Conservation (phyloP, 2,888 invertebrate genomes). For the Amphiduros pacificus region DNA sequence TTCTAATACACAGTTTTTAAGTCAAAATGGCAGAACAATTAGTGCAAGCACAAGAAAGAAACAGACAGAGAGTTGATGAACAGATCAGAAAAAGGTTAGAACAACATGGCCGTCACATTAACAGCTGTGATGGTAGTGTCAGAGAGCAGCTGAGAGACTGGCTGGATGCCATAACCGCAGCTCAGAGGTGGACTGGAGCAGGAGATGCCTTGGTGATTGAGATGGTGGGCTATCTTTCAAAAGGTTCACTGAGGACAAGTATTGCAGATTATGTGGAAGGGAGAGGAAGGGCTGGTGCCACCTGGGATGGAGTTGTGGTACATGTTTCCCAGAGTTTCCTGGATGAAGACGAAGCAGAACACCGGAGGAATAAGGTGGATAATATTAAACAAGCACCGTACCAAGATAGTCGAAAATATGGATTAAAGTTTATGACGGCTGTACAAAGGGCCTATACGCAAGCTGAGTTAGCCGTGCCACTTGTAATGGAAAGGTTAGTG, state of each 20-base stretch:
- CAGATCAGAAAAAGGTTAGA: background rate
- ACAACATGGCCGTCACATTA: slow-evolving; percentile 3
- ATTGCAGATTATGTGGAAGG: background rate
- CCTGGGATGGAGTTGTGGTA: background rate
- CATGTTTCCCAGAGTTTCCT: background rate
- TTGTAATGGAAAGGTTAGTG: slow-evolving; percentile 2
- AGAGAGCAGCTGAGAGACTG: background rate
- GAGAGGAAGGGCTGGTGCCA: background rate
- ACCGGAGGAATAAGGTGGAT: background rate
- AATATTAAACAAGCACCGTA: background rate
- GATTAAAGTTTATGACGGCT: background rate
- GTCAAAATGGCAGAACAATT: slow-evolving; percentile 3
- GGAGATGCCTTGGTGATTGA: background rate
- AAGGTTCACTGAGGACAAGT: background rate
- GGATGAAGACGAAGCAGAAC: slow-evolving; percentile 4
- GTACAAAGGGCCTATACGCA: background rate
- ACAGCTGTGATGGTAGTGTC: background rate
- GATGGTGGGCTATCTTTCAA: slow-evolving; percentile 8
- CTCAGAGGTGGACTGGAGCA: background rate
- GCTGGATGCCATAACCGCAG: background rate
- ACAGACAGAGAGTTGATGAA: background rate
- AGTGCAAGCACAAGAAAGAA: background rate
- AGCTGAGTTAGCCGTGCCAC: background rate
- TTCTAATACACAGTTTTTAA: too few relatives aligned
- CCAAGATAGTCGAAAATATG: slow-evolving; percentile 5